Percentiles rank a stretch among this genome's conserved stretches.
These are phyloP conservation scores for Thumatha senex DNA, from an alignment of 2,888 invertebrate species.

Conservation along the genomic window DNA sequence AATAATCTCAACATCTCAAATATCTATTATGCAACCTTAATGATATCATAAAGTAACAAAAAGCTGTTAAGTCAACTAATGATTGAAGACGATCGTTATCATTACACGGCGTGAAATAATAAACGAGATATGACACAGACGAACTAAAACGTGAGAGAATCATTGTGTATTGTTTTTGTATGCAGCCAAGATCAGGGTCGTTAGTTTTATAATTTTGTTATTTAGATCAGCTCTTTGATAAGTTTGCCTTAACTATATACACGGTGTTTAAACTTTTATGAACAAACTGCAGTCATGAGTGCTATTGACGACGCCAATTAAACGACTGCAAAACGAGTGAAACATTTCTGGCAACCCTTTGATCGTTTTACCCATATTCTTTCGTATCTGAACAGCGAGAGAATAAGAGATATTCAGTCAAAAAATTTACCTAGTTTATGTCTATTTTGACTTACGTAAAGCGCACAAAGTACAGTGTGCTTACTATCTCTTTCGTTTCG, in stretches of 20 bases:
- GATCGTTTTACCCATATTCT: too few species aligned
- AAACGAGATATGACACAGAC: slow-evolving; percentile 18
- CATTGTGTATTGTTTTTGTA: slow-evolving; percentile 44
- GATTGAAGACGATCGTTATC: slow-evolving; percentile 6
- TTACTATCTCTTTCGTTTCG: too few species aligned
- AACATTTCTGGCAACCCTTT: too few species aligned
- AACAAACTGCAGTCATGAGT: too few species aligned
- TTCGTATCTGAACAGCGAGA: too few species aligned
- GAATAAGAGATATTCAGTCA: too few species aligned
- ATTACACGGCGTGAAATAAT: slow-evolving; percentile 48
- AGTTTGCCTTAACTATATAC: not conserved
- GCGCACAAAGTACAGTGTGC: too few species aligned
- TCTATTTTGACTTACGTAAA: too few species aligned
- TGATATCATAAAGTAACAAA: slow-evolving; percentile 12
- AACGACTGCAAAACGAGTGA: too few species aligned
- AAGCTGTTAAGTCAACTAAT: slow-evolving; percentile 8
- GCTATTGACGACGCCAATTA: too few species aligned
- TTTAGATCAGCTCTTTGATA: slow-evolving; percentile 5
- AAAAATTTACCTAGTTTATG: too few species aligned
- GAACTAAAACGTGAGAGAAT: slow-evolving; percentile 57
- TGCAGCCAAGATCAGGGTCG: slow-evolving; percentile 50
- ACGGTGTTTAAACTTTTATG: too few species aligned
- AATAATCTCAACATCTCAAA: not conserved
- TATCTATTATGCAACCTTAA: not conserved
- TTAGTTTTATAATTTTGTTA: slow-evolving; percentile 24